These are phyloP conservation scores for Iselma pallidipennis DNA, from an alignment of 2,888 invertebrate genomes.

Conservation along the genomic window DNA sequence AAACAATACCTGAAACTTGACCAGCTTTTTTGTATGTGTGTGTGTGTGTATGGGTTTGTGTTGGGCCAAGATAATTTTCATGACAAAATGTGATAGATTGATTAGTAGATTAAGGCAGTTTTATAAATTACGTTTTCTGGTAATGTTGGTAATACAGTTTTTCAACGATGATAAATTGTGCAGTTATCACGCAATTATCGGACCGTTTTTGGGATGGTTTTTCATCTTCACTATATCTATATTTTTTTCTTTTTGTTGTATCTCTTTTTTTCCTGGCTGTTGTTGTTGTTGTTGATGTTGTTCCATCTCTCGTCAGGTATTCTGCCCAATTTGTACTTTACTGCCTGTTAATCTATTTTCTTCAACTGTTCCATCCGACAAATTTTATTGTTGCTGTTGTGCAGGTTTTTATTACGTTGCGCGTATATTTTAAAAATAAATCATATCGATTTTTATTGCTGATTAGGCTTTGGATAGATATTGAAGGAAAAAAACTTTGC, in stretches of 20 bases:
- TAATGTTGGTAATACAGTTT: conserved; percentile 41
- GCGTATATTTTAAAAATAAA: conserved; percentile 5
- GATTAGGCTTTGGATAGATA: neutral
- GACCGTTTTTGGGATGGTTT: conserved; percentile 21
- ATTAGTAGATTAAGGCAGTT: conserved; percentile 45
- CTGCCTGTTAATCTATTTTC: conserved; percentile 32
- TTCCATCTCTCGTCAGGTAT: conserved; percentile 18
- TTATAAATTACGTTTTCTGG: conserved; percentile 42
- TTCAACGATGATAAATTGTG: conserved; percentile 43
- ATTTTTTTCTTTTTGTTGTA: conserved; percentile 14
- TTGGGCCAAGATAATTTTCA: conserved; percentile 45
- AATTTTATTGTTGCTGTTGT: conserved; percentile 5
- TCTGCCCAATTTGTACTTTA: conserved; percentile 26
- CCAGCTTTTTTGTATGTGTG: neutral
- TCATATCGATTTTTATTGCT: conserved; percentile 13
- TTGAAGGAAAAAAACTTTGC: neutral
- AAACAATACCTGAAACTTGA: conserved; percentile 32
- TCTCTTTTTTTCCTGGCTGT: neutral
- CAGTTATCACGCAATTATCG: conserved; percentile 47
- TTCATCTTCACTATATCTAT: neutral
- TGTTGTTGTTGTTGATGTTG: conserved; percentile 24
- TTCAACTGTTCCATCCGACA: neutral
- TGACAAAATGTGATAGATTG: conserved; percentile 53
- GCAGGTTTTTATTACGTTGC: conserved; percentile 14
- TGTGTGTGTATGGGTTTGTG: conserved; percentile 40